Base-by-base conservation (phyloP, 2,113 vertebrate genomes). In the Bos javanicus region DNA sequence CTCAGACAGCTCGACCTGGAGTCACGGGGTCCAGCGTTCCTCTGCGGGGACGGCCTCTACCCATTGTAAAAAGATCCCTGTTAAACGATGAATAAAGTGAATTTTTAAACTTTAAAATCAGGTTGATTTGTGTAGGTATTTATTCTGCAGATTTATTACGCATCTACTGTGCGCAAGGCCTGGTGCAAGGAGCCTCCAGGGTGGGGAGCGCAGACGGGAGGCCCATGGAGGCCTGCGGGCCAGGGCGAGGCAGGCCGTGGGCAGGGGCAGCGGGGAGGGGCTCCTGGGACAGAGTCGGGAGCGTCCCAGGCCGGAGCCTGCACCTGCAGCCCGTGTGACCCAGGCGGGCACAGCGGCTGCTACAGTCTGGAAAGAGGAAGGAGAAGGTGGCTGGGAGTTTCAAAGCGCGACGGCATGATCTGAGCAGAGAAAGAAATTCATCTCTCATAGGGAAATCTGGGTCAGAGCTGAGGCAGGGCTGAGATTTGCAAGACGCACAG, bases 221-320 rank as follows among this genome's bases (percentile, higher is more conserved):
- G 50, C 10, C 28, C 78, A 17, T 5, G 5, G 9, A 33, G 28
- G 78, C 16, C 46, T 54, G 30, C 0, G 0, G 80, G 17, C 1
- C 9, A 5, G 46, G 16, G 16, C 7, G 78, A 81, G 78, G 5
- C 78, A 81, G 46, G 15, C 0, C 2, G 1, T 0, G 0, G 36
- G 13, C 71, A 76, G 5, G 36, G 67, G 5, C 10, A 0, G 46
- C 1, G 2, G 10, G 25, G 1, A 30, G 48, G 57, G 15, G 2
- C 33, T 60, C 10, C 2, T 0, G 1, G 28, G 88, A 74, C 4
- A 36, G 56, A 62, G 46, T 1, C 7, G 0, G 3, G 36, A 43
- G 2, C 0, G 0, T 23, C 5, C 33, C 15, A 1, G 7, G 39
- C 36, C 0, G 5, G 8, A 2, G 1, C 25, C 28, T 0, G 39